Evolutionary conservation across 2,888 invertebrate genomes (phyloP).

Genomic region (Acleris laterana): DNA sequence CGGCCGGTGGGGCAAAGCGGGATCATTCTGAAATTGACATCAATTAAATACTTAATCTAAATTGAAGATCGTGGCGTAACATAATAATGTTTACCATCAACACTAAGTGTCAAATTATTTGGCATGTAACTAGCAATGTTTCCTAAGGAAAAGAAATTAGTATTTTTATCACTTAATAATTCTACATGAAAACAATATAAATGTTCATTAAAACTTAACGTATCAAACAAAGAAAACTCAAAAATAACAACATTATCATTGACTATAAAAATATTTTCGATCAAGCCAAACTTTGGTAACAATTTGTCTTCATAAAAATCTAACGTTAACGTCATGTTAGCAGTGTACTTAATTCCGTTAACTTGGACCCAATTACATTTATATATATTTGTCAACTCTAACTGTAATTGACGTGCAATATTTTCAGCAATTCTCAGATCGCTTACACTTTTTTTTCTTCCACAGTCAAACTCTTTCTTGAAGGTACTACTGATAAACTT

Average conservation of each 20-base stretch:
- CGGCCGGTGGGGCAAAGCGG: slow-evolving; percentile 1
- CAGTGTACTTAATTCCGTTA: slow-evolving; percentile 18
- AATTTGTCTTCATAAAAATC: slow-evolving; percentile 18
- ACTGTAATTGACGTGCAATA: slow-evolving; percentile 26
- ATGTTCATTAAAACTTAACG: slow-evolving; percentile 19
- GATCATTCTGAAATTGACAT: slow-evolving; percentile 5
- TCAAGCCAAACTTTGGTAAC: slow-evolving; percentile 15
- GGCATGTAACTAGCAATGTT: slow-evolving; percentile 10
- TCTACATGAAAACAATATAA: slow-evolving; percentile 22
- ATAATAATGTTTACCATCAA: slow-evolving; percentile 10
- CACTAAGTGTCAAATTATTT: slow-evolving; percentile 13
- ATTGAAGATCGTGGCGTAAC: slow-evolving; percentile 1
- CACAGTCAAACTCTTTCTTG: slow-evolving; percentile 1
- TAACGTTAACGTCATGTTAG: slow-evolving; percentile 22
- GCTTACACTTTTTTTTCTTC: slow-evolving; percentile 1
- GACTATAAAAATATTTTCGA: slow-evolving; percentile 15
- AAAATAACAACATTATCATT: too few relatives aligned
- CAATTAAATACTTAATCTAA: slow-evolving; percentile 5
- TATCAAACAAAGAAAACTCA: neutral
- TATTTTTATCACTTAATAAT: slow-evolving; percentile 2
- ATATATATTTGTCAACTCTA: slow-evolving; percentile 19
- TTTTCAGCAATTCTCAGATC: slow-evolving; percentile 3
- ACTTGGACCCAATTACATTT: slow-evolving; percentile 18
- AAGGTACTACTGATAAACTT: slow-evolving; percentile 8
- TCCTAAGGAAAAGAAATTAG: neutral